Percentiles rank a stretch among this genome's conserved stretches.
These are phyloP conservation scores for Silurus lanzhouensis DNA, from an alignment of 2,797 vertebrate species.

Conservation along the genomic window DNA sequence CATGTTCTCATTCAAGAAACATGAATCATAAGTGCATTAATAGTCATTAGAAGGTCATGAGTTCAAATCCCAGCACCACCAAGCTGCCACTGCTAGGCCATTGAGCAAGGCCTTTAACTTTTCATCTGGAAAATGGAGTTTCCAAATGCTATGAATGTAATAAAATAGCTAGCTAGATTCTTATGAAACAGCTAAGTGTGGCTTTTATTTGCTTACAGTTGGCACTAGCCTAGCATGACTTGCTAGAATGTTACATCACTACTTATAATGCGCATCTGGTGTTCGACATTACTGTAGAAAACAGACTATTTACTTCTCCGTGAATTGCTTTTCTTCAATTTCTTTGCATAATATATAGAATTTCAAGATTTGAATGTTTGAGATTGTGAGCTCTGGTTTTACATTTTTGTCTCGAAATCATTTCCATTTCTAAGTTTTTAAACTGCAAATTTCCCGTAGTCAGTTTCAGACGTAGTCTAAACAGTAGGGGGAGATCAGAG, in stretches of 20 bases:
- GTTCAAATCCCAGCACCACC: too few species aligned
- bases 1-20: background rate
- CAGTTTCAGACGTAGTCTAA: constrained; percentile 30
- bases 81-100: too few species aligned
- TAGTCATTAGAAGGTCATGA: too few species aligned
- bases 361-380: too few species aligned
- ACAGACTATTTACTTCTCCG: background rate
- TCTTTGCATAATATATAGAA: background rate
- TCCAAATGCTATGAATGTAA: too few species aligned
- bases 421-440: too few species aligned
- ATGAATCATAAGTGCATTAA: background rate
- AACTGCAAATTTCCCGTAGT: too few species aligned
- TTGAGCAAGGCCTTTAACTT: too few species aligned
- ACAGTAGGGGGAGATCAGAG: background rate
- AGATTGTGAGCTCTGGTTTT: background rate
- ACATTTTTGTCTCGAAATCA: too few species aligned
- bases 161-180: background rate
- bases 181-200: background rate
- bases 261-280: background rate
- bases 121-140: too few species aligned
- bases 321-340: background rate
- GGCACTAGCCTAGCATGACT: background rate
- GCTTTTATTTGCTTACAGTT: background rate
- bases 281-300: background rate
- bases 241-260: background rate